A percentile compares a stretch with the other conserved stretches of the same genome.
These are phyloP conservation scores for Allobates femoralis DNA, from an alignment of 2,797 vertebrate genomes.

Conservation along the genomic window DNA sequence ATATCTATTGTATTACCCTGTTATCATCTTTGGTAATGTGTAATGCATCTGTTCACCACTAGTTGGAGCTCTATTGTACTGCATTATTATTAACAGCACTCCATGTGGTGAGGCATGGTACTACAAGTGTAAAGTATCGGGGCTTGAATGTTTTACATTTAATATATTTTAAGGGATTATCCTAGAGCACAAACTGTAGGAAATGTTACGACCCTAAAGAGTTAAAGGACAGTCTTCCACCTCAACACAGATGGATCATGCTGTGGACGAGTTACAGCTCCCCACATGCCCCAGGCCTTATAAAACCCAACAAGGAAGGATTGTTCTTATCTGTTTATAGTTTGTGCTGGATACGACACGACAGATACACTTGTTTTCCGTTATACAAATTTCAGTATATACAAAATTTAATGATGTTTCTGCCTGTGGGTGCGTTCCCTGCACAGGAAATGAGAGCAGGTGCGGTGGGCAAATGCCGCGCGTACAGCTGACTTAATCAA, in stretches of 20 bases:
- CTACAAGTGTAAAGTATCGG: background rate
- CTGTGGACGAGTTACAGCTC: background rate
- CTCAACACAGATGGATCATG: background rate
- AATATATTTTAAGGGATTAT: background rate
- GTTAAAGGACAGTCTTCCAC: background rate
- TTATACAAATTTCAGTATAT: background rate
- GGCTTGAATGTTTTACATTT: background rate
- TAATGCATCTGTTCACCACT: too few species aligned
- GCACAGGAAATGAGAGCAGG: conserved; percentile 25
- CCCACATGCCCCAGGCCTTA: background rate
- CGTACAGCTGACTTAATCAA: conserved; percentile 23
- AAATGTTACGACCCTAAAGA: background rate
- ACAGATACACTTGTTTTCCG: conserved; percentile 15
- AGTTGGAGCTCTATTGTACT: too few species aligned
- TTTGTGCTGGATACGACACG: conserved; percentile 21
- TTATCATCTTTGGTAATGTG: too few species aligned
- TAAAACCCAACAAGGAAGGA: background rate
- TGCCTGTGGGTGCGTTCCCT: conserved; percentile 16
- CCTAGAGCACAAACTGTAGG: background rate
- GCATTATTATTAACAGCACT: too few species aligned
- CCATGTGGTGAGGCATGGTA: background rate
- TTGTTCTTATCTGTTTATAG: conserved; percentile 28
- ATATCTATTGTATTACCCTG: too few species aligned
- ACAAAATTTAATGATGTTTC: conserved; percentile 17
- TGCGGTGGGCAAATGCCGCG: conserved; percentile 17